phyloP scores from a whole-genome alignment of 2,113 vertebrate species.

The Peucedramus taeniatus region DNA sequence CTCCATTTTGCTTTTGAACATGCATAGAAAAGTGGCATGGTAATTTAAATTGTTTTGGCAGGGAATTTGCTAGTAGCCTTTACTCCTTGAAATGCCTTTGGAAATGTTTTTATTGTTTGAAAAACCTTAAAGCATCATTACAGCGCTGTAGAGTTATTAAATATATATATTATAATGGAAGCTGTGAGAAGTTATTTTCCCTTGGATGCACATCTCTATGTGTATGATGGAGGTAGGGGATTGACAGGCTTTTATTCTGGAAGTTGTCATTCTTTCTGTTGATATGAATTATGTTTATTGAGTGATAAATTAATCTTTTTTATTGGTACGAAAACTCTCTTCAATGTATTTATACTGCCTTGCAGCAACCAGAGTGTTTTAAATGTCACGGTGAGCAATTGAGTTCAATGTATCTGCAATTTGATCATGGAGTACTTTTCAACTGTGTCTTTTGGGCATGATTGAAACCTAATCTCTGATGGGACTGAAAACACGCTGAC shows the following conservation, averaged over 20 bases:
- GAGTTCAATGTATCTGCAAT: neutral
- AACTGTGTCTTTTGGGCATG: neutral
- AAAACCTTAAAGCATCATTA: constrained; percentile 7
- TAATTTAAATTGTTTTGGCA: constrained; percentile 58
- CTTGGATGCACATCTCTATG: neutral
- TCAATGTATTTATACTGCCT: neutral
- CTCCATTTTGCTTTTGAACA: constrained; percentile 51
- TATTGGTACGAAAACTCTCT: neutral
- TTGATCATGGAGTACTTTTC: neutral
- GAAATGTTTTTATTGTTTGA: constrained; percentile 33
- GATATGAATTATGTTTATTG: neutral
- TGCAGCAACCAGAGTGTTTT: neutral
- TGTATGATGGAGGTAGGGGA: neutral
- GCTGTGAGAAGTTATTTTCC: neutral
- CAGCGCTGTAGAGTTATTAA: neutral
- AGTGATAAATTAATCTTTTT: neutral
- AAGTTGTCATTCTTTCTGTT: neutral
- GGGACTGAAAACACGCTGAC: neutral
- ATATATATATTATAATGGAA: constrained; percentile 11
- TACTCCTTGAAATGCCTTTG: constrained; percentile 11
- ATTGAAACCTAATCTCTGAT: neutral
- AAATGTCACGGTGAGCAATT: neutral
- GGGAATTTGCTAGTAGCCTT: constrained; percentile 17
- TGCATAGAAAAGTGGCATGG: neutral
- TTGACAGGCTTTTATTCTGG: neutral